Evolutionary conservation across 2,888 invertebrate genomes (phyloP), one percentile per base, ranked within the genome.

Genomic region (Nemapogon koenigi): DNA sequence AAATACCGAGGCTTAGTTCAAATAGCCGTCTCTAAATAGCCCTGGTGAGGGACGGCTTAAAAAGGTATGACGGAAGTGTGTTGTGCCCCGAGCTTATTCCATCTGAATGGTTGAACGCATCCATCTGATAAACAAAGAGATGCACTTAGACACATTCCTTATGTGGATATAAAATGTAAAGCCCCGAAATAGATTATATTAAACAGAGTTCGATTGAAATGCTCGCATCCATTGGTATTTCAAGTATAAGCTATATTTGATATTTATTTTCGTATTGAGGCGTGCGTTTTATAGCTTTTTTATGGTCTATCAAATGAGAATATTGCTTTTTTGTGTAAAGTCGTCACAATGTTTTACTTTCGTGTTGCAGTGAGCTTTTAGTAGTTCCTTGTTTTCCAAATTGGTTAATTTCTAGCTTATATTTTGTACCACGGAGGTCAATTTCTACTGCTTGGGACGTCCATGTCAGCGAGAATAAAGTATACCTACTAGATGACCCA

Each of bases 61-160:
- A 32, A 35, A 35, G 26, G 27, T 28, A 29, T 16, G 18, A 44
- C 58, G 60, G 62, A 61, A 59, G 53, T 56, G 46, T 50, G 4
- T 37, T 55, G 55, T 57, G 48, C 47, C 52, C 46, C 53, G 52
- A 49, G 55, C 49, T 54, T 51, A 52, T 52, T 53, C 42, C 57
- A 51, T 53, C 47, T 57, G 61, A 62, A 64, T 61, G 59, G 61
- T 57, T 57, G 33, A 33, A 50, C 58, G 56, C 60, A 62, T 62
- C 68, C 65, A 60, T 60, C 55, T 52, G 53, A 67, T 73, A 69
- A 36, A 73, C 66, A 68, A 60, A 60, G 59, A 57, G 52, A 50
- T 58, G 63, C 62, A 68, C 67, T 69, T 63, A 62, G 53, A 61
- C 50, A 57, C 57, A 57, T 54, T 57, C 53, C 51, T 47, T 50